Evolutionary conservation across 2,113 vertebrate species (phyloP).

Genomic region (Ciconia maguari): DNA sequence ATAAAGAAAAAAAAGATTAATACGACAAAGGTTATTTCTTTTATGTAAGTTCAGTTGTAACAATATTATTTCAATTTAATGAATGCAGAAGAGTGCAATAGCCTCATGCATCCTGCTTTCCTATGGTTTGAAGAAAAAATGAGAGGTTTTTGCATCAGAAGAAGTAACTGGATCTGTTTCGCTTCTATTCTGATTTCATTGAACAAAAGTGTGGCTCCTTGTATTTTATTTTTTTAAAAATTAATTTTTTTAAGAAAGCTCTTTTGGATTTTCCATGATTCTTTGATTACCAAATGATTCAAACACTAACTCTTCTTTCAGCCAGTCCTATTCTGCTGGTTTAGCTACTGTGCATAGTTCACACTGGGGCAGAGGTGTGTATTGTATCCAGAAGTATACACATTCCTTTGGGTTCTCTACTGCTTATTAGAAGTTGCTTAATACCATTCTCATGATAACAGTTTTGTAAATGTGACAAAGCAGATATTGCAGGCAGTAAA

Average conservation of each 20-base stretch:
- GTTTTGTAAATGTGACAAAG: background rate
- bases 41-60: background rate
- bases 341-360: background rate
- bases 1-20: background rate
- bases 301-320: background rate
- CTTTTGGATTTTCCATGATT: background rate
- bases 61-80: background rate
- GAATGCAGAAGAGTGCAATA: background rate
- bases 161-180: background rate
- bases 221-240: background rate
- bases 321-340: background rate
- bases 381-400: background rate
- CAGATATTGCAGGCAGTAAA: background rate
- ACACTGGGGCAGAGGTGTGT: background rate
- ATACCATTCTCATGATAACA: background rate
- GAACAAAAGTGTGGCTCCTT: background rate
- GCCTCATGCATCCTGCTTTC: background rate
- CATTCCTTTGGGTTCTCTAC: background rate
- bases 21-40: background rate
- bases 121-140: background rate
- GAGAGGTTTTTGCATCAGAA: background rate
- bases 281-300: background rate
- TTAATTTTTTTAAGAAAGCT: background rate
- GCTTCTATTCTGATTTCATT: background rate
- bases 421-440: background rate